These are phyloP conservation scores for Helicorthomorpha holstii DNA, from an alignment of 1,140 invertebrate genomes.

Conservation along the genomic window DNA sequence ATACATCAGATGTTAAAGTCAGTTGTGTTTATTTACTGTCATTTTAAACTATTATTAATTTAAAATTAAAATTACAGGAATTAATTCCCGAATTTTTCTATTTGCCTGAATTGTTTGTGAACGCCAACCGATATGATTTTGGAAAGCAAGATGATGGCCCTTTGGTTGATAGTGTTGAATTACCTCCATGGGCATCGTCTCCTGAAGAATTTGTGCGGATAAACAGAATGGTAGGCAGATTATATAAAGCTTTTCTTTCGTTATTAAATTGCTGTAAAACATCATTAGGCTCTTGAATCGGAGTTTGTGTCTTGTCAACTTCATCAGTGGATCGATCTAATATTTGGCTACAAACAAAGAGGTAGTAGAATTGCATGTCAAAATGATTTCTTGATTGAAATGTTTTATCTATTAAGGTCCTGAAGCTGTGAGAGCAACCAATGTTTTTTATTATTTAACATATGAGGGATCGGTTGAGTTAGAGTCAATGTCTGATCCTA, in stretches of 20 bases:
- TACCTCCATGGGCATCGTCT: slow-evolving; percentile 90
- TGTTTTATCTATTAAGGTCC: slow-evolving; percentile 45
- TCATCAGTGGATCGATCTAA: slow-evolving; percentile 99
- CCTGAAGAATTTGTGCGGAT: slow-evolving; percentile 95
- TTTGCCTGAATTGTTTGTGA: slow-evolving; percentile 96
- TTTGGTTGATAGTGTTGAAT: slow-evolving; percentile 63
- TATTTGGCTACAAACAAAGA: slow-evolving; percentile 98
- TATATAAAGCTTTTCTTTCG: too few species aligned
- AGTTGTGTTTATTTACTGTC: slow-evolving; percentile 1
- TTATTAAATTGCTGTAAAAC: slow-evolving; percentile 9
- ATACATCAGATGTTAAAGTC: slow-evolving; percentile 96
- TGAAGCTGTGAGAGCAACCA: slow-evolving; percentile 89
- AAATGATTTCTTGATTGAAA: slow-evolving; percentile 1
- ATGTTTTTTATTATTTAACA: slow-evolving; percentile 98
- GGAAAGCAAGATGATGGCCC: slow-evolving; percentile 75
- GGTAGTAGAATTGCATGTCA: slow-evolving; percentile 32
- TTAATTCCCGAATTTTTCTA: slow-evolving; percentile 98
- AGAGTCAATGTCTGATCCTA: slow-evolving; percentile 70
- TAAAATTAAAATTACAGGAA: slow-evolving; percentile 41
- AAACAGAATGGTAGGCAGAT: slow-evolving; percentile 68
- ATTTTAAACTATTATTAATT: slow-evolving; percentile 6
- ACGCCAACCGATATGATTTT: slow-evolving; percentile 69
- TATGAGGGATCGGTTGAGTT: slow-evolving; percentile 95
- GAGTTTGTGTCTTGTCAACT: slow-evolving; percentile 98
- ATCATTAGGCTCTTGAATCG: slow-evolving; percentile 74